phyloP scores from a whole-genome alignment of 2,888 invertebrate genomes.

The Synanthedon vespiformis region DNA sequence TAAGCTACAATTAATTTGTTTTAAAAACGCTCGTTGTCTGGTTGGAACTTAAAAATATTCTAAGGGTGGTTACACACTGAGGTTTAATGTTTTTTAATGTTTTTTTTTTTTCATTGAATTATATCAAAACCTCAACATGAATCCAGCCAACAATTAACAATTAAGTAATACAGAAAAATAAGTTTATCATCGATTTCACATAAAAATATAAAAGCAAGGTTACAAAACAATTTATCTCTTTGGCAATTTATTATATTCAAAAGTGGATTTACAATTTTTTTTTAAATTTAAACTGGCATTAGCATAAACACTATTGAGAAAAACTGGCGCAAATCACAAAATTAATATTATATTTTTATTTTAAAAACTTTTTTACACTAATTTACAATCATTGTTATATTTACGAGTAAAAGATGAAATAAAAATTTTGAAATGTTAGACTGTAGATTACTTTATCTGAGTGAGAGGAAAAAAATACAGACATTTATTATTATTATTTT shows the following conservation, averaged over 20 bases:
- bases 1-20: too few species aligned
- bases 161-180: constrained; percentile 15
- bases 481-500: too few species aligned
- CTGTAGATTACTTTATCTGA: too few species aligned
- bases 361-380: background rate
- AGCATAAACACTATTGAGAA: constrained; percentile 57
- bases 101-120: background rate
- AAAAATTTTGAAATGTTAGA: too few species aligned
- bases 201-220: constrained; percentile 21
- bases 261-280: constrained; percentile 66
- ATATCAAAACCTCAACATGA: background rate
- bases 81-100: background rate
- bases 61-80: background rate
- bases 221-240: constrained; percentile 58
- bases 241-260: constrained; percentile 65
- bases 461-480: too few species aligned
- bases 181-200: constrained; percentile 39
- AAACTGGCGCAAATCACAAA: constrained; percentile 48
- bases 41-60: background rate
- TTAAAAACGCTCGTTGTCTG: too few species aligned
- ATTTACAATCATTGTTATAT: background rate
- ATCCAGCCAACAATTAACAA: background rate
- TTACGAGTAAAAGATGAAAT: too few species aligned
- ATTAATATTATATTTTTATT: constrained; percentile 34
- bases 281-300: constrained; percentile 42